phyloP scores from a whole-genome alignment of 2,113 vertebrate genomes.

The Myotis davidii region DNA sequence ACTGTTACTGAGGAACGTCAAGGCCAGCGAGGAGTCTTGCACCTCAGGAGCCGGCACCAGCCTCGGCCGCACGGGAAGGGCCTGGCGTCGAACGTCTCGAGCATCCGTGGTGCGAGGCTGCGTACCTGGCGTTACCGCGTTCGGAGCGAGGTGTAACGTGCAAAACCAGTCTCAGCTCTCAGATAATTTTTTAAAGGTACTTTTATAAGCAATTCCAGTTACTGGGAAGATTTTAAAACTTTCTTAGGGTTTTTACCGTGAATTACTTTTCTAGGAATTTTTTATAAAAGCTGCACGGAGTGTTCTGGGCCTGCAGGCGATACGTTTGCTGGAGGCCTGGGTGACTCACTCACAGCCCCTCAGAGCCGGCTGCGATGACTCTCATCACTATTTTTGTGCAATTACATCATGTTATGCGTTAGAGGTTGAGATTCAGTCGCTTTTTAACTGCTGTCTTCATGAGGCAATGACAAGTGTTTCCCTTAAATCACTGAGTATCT shows the following conservation, averaged over 20 bases:
- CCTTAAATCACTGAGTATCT: slow-evolving; percentile 69
- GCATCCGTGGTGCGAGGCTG: neutral
- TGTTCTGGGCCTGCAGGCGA: neutral
- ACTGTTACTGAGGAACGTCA: slow-evolving; percentile 9
- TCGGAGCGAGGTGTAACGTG: neutral
- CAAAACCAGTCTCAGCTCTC: neutral
- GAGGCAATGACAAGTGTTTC: slow-evolving; percentile 51
- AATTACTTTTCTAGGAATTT: slow-evolving; percentile 51
- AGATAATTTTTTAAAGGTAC: slow-evolving; percentile 14
- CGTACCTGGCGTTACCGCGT: neutral
- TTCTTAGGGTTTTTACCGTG: slow-evolving; percentile 38
- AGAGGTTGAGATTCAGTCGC: slow-evolving; percentile 34
- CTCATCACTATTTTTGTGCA: slow-evolving; percentile 55
- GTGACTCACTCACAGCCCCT: neutral
- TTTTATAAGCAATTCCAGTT: slow-evolving; percentile 50
- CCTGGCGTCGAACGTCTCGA: neutral
- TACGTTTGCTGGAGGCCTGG: neutral
- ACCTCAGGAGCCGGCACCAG: neutral
- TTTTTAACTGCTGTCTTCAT: slow-evolving; percentile 57
- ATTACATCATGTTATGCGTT: slow-evolving; percentile 31
- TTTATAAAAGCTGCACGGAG: slow-evolving; percentile 38
- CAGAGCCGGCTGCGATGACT: neutral
- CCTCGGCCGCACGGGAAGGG: neutral
- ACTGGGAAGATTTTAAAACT: slow-evolving; percentile 26
- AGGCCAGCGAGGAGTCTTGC: neutral